Evolutionary conservation across 37 sponge, comb jelly and placozoan genomes (phyloP), one percentile per base, ranked within the genome.

Genomic region (Beroe ovata): DNA sequence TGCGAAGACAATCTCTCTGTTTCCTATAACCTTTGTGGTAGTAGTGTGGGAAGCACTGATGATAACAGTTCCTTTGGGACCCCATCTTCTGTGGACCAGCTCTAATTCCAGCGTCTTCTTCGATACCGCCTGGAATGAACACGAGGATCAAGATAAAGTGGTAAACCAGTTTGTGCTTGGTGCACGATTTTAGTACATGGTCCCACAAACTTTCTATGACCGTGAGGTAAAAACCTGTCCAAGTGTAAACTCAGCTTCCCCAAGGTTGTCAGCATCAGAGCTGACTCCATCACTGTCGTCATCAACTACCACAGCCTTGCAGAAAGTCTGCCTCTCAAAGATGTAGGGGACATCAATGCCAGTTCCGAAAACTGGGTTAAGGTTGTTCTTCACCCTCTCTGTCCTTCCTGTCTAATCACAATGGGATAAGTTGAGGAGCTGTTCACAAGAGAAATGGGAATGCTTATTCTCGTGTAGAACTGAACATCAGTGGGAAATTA

Each of bases 241-340:
- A 30, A 77, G 84, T 0, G 84, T 77, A 23, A 77, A 77, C 54
- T 77, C 84, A 32, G 84, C 84, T 26, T 77, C 84, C 2, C 84
- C 84, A 19, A 77, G 54, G 54, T 77, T 39, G 22, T 77, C 84
- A 6, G 54, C 84, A 77, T 38, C 84, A 77, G 8, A 23, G 23
- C 54, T 77, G 42, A 77, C 22, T 40, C 84, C 84, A 3, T 42
- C 84, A 41, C 47, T 77, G 28, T 77, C 84, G n/a, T 77, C 84
- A 20, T 77, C 84, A 38, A 77, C 33, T n/a, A 77, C 84, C 1
- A 77, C 84, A 14, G 41, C 84, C 23, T 77, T 77, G 54, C 84
- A 77, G 84, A 77, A 77, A 40, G 84, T 77, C 84, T 77, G 84
- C 54, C 54, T 38, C 84, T 77, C 84, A 77, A 77, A 77, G 8